Conservation (phyloP, 92 coral and sea anemone genomes). For the Palythoa caribaeorum region DNA sequence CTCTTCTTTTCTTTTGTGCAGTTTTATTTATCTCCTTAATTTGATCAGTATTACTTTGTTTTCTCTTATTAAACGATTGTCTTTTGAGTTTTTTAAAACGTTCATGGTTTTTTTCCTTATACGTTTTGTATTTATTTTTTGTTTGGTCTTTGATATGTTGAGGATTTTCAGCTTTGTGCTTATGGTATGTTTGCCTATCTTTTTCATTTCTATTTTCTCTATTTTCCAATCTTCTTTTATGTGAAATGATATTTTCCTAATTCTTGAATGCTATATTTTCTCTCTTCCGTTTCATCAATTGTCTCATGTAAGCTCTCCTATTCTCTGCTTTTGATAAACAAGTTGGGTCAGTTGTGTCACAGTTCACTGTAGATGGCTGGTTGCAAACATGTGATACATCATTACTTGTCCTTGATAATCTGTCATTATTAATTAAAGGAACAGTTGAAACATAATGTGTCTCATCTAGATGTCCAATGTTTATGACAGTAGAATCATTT, state of each 20-base stretch:
- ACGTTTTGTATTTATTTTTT: constrained; percentile 23
- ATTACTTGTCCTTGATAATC: not conserved
- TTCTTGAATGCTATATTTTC: constrained; percentile 37
- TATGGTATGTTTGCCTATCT: constrained; percentile 27
- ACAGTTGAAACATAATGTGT: constrained; percentile 65
- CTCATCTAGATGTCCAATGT: constrained; percentile 64
- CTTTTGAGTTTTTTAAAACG: constrained; percentile 17
- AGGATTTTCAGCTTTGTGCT: not conserved
- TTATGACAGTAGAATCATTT: constrained; percentile 46
- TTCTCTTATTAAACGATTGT: constrained; percentile 25
- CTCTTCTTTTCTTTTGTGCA: constrained; percentile 22
- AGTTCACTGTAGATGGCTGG: not conserved
- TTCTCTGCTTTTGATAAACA: constrained; percentile 34
- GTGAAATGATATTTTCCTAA: constrained; percentile 43
- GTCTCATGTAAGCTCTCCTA: constrained; percentile 50
- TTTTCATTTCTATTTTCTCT: constrained; percentile 44
- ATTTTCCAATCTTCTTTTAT: constrained; percentile 52
- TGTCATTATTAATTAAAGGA: constrained; percentile 18
- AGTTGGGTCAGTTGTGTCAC: not conserved
- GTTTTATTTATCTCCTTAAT: constrained; percentile 30
- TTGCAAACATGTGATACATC: not conserved
- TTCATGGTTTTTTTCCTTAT: constrained; percentile 33
- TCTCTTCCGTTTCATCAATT: constrained; percentile 47
- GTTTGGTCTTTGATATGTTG: constrained; percentile 15
- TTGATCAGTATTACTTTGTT: constrained; percentile 44